Base-by-base conservation (phyloP, 2,888 invertebrate species). In the Sinohyriopsis cumingii region DNA sequence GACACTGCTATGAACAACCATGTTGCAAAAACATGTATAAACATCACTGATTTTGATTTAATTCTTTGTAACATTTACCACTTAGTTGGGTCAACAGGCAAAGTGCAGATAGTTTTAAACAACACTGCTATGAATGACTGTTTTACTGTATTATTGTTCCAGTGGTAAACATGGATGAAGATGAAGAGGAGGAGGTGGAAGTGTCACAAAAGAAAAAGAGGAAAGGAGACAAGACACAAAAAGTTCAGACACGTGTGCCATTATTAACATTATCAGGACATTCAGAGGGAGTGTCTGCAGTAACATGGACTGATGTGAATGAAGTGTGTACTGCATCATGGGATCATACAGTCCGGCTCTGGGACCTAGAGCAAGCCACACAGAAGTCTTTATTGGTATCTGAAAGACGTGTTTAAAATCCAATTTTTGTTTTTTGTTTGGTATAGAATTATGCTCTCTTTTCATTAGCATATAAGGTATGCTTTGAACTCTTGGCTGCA, bases 331-430 rank as follows among this genome's bases (percentile, higher is more conserved):
- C 97, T 0, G 93, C 94, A 67, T 96, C 98, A 1, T 97, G 97
- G 97, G 99, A 99, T 91, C 98, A 99, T 88, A 95, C 97, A 1
- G 91, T 99, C 22, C 95, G 95, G 89, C 89, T 97, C 15, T 99
- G 99, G 99, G 98, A 99, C 90, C 92, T 95, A 61, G 95, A 95
- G 72, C 72, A 95, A 63, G 95, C 95, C 64, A 95, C 94, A 56
- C 93, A 96, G 61, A 95, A 95, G 88, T 93, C 94, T 60, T 95
- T 96, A 90, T 92, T 96, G 82, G 93, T 90, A 79, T 74, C 77
- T 59, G 18, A 45, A 45, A 45, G 45, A 53, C 33, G 9, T 45
- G 9, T 45, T 45, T 4, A 12, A 45, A 45, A 45, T 45, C 3
- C 15, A 45, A 45, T 45, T 33, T 7, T 33, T 45, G 45, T 15